These are phyloP conservation scores for Ochlodes sylvanus DNA, from an alignment of 2,888 invertebrate genomes.

Conservation along the genomic window DNA sequence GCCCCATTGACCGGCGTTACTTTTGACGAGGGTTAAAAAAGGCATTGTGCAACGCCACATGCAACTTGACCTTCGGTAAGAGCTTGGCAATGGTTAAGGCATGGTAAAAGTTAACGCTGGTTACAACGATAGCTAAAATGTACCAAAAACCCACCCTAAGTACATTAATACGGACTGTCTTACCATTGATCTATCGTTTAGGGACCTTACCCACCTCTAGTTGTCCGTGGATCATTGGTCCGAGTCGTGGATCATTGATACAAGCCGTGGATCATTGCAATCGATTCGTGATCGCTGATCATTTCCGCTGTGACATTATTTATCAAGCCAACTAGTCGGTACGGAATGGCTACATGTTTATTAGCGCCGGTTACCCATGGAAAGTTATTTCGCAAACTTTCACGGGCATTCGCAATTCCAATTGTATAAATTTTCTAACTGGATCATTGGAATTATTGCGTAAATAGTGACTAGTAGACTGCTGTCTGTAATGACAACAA, in stretches of 20 bases:
- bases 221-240: neutral
- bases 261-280: slow-evolving; percentile 24
- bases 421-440: slow-evolving; percentile 17
- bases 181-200: slow-evolving; percentile 30
- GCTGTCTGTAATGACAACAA: too few relatives aligned
- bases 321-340: neutral
- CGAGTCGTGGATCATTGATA: neutral
- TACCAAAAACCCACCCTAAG: too few relatives aligned
- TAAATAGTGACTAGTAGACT: neutral
- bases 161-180: slow-evolving; percentile 29
- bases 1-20: too few relatives aligned
- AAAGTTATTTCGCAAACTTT: slow-evolving; percentile 31
- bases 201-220: slow-evolving; percentile 13
- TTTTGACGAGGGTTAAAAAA: too few relatives aligned
- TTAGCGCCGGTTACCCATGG: slow-evolving; percentile 18
- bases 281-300: slow-evolving; percentile 11
- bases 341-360: slow-evolving; percentile 16
- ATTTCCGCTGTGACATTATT: slow-evolving; percentile 29
- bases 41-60: too few relatives aligned
- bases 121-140: too few relatives aligned
- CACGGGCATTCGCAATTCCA: slow-evolving; percentile 22
- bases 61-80: too few relatives aligned
- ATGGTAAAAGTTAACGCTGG: too few relatives aligned
- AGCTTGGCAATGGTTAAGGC: too few relatives aligned
- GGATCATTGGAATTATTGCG: slow-evolving; percentile 1